Evolutionary conservation across 2,113 vertebrate genomes (phyloP), one percentile per base, ranked within the genome.

Genomic region (Lathamus discolor): DNA sequence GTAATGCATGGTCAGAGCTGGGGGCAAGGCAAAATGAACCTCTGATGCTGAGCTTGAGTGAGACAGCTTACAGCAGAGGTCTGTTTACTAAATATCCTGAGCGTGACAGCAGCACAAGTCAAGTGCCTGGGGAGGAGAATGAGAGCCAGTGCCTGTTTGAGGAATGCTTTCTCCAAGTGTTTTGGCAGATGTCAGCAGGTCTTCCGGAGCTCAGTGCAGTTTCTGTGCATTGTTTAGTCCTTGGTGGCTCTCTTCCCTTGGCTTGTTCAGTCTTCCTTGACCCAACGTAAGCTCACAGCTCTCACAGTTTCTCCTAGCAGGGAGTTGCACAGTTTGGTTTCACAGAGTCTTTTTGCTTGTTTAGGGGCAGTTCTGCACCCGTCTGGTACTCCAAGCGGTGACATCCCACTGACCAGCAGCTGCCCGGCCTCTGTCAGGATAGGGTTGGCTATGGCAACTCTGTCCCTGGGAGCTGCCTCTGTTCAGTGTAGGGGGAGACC

Each of bases 361-460:
- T 13, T 4, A 5, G 55, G 75, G 79, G 2, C 9, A 3, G 28
- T 63, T 44, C 20, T 57, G 49, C 5, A 0, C 27, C 49, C 0
- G 15, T 1, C 54, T 1, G 3, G 8, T 0, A 5, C 29, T 48
- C 59, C 20, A 2, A 1, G 64, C 52, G 25, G 52, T 0, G 0
- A 16, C 0, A 1, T 61, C 64, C 51, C 3, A 3, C 68, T 62
- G 49, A 1, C 1, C 7, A 0, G 2, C 69, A 54, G 69, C 82
- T 37, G 33, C 27, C 39, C 2, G 6, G 57, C 9, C 19, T 49
- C 13, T 43, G 17, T 19, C 1, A 4, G 70, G 14, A 0, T 0
- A 3, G 22, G 46, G 41, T 5, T 3, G 18, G 63, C 13, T 7
- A 64, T 16, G 44, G 37, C 9, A 11, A 6, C 25, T 19, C 49